Conservation (phyloP, 2,113 vertebrate species). For the Microtus pennsylvanicus region DNA sequence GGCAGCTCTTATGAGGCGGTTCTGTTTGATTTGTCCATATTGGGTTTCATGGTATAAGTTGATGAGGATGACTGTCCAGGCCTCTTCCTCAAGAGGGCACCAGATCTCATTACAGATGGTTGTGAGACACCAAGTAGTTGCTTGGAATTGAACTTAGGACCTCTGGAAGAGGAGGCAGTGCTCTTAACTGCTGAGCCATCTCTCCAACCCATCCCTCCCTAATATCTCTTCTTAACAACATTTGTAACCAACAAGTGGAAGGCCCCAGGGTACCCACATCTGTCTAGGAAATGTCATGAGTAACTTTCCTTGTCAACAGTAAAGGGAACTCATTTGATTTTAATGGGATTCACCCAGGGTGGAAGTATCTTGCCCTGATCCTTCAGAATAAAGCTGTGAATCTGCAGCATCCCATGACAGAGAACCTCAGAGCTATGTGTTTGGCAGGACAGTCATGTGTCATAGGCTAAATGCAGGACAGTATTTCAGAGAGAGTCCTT, state of each 20-base stretch:
- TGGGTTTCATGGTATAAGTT: no score
- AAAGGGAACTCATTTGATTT: slow-evolving; percentile 16
- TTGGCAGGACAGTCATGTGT: not conserved
- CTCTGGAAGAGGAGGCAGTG: no score
- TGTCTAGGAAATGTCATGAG: not conserved
- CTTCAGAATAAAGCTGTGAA: not conserved
- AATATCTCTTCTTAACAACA: not conserved
- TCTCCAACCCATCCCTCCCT: not conserved
- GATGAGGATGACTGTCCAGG: no score
- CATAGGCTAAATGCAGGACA: not conserved
- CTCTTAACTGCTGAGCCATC: no score
- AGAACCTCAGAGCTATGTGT: not conserved
- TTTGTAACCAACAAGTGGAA: not conserved
- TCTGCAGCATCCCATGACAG: not conserved
- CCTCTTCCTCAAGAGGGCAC: no score
- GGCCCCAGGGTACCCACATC: not conserved
- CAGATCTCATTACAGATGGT: no score
- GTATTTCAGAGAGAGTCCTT: not conserved
- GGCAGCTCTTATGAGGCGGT: no score
- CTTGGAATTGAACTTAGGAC: no score
- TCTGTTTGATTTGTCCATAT: no score
- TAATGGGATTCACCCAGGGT: not conserved
- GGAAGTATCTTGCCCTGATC: not conserved
- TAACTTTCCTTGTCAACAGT: not conserved
- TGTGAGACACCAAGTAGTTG: no score